These are phyloP conservation scores for Corynorhinus townsendii DNA, from an alignment of 2,113 vertebrate genomes.

Conservation along the genomic window DNA sequence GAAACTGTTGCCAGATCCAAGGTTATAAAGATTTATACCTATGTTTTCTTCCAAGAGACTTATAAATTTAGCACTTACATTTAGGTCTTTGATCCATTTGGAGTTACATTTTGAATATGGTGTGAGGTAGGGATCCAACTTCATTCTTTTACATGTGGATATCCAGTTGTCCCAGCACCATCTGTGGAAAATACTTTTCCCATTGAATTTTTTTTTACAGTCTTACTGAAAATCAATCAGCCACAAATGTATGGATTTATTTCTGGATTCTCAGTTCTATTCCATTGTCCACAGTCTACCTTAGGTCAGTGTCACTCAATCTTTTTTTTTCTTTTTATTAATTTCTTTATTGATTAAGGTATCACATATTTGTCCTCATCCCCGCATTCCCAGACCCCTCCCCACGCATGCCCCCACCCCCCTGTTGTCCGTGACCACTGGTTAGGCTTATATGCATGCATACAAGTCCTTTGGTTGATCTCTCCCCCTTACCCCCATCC, in stretches of 20 bases:
- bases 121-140: background rate
- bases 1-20: background rate
- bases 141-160: background rate
- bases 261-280: background rate
- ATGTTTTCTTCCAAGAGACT: background rate
- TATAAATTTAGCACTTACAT: background rate
- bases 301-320: background rate
- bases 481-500: too few relatives aligned
- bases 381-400: too few relatives aligned
- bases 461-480: too few relatives aligned
- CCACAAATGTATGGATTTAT: background rate
- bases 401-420: too few relatives aligned
- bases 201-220: background rate
- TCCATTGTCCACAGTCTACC: background rate
- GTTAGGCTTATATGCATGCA: too few relatives aligned
- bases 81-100: background rate
- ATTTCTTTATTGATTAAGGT: too few relatives aligned
- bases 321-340: too few relatives aligned
- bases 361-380: too few relatives aligned
- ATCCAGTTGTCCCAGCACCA: background rate
- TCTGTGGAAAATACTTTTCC: background rate
- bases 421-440: too few relatives aligned
- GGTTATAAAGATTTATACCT: background rate
- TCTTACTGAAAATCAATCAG: background rate
- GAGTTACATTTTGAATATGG: background rate